These are phyloP conservation scores for Pachyuromys duprasi DNA, from an alignment of 2,797 vertebrate species.

Conservation along the genomic window DNA sequence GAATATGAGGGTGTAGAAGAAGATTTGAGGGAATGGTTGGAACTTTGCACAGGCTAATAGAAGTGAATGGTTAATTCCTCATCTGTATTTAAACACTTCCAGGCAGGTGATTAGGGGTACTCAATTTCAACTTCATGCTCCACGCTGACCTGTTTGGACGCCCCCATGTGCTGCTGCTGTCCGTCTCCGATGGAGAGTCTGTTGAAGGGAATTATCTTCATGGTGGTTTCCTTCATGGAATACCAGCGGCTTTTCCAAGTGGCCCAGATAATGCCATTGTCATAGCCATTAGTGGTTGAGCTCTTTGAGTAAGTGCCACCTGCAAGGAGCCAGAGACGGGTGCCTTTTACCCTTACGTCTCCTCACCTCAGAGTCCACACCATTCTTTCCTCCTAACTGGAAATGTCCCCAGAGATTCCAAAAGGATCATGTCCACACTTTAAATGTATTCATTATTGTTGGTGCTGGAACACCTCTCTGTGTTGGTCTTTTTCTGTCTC, in stretches of 20 bases:
- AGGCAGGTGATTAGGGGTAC: slow-evolving; percentile 11
- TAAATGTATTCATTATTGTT: neutral
- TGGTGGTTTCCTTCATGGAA: slow-evolving; percentile 95
- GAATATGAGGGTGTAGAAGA: slow-evolving; percentile 46
- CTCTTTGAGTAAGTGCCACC: slow-evolving; percentile 93
- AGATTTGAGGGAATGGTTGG: slow-evolving; percentile 41
- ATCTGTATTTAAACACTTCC: neutral
- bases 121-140: slow-evolving; percentile 75
- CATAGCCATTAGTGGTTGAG: slow-evolving; percentile 87
- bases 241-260: slow-evolving; percentile 96
- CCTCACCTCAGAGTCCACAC: neutral
- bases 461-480: neutral
- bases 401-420: neutral
- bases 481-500: neutral
- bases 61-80: neutral
- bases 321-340: slow-evolving; percentile 79
- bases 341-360: slow-evolving; percentile 7
- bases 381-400: neutral
- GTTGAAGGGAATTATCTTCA: slow-evolving; percentile 96
- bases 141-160: slow-evolving; percentile 87
- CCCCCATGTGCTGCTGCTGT: slow-evolving; percentile 86
- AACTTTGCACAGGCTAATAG: neutral
- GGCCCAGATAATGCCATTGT: slow-evolving; percentile 97
- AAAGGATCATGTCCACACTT: neutral
- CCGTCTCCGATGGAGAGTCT: slow-evolving; percentile 85